These are phyloP conservation scores for Trichosurus vulpecula DNA, from an alignment of 2,797 vertebrate genomes.

Conservation along the genomic window DNA sequence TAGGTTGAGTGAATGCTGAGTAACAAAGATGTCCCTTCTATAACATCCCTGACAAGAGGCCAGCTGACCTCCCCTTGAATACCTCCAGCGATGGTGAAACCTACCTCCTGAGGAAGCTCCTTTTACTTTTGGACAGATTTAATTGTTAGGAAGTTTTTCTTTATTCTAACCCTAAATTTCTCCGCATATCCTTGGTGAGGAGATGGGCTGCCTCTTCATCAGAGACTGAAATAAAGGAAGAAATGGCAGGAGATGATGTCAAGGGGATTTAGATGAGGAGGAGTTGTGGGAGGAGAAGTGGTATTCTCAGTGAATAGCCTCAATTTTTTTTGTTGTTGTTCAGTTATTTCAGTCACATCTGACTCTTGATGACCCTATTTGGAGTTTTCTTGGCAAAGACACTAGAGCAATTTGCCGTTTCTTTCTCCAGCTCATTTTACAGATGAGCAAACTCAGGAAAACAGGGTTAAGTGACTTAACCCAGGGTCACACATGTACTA, in stretches of 20 bases:
- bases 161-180: background rate
- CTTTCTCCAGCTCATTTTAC: background rate
- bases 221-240: background rate
- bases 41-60: background rate
- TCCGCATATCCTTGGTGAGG: background rate
- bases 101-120: background rate
- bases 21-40: background rate
- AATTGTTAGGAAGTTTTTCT: background rate
- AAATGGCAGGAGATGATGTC: background rate
- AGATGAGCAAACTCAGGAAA: background rate
- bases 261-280: background rate
- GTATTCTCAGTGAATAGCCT: background rate
- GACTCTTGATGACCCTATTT: background rate
- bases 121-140: background rate
- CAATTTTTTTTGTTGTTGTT: background rate
- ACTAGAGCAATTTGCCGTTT: background rate
- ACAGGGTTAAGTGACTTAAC: background rate
- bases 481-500: background rate
- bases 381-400: background rate
- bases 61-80: background rate
- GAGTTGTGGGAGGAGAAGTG: background rate
- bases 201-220: background rate
- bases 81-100: background rate
- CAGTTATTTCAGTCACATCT: background rate
- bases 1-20: background rate